These are phyloP conservation scores for Metaphire vulgaris DNA, from an alignment of 1,140 invertebrate species.

Conservation along the genomic window DNA sequence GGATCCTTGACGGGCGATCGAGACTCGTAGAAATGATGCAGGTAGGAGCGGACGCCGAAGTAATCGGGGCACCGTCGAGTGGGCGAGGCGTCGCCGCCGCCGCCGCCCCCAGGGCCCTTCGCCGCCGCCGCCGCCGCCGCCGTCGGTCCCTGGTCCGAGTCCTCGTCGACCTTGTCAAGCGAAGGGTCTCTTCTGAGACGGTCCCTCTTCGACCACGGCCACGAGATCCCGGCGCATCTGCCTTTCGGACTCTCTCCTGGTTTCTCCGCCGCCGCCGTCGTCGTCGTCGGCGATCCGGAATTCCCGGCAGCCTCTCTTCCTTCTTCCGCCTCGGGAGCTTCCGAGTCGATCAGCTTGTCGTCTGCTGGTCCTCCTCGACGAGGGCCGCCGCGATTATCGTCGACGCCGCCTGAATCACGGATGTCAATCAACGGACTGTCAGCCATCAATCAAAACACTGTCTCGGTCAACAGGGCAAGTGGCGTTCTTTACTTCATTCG, in stretches of 20 bases:
- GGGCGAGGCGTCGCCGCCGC: not conserved
- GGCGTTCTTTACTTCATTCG: too few relatives aligned
- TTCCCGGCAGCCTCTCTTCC: not conserved
- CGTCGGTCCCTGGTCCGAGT: constrained; percentile 2
- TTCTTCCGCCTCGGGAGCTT: not conserved
- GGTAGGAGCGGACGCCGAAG: not conserved
- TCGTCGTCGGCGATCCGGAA: too few relatives aligned
- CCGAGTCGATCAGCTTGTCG: not conserved
- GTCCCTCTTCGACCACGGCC: constrained; percentile 10
- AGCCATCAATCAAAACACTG: not conserved
- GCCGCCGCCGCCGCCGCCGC: not conserved
- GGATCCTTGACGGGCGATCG: not conserved
- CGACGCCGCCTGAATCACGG: not conserved
- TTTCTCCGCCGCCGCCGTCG: not conserved
- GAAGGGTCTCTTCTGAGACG: constrained; percentile 5
- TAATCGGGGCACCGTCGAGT: not conserved
- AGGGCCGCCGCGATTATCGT: too few relatives aligned
- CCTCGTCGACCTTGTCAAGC: constrained; percentile 25
- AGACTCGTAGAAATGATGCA: not conserved
- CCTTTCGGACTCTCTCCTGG: not conserved
- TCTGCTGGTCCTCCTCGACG: not conserved
- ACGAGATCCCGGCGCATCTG: not conserved
- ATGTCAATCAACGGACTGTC: constrained; percentile 1
- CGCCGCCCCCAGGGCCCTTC: not conserved
- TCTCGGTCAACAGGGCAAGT: too few relatives aligned